These are phyloP conservation scores for Arion vulgaris DNA, from an alignment of 1,140 invertebrate genomes.

Conservation along the genomic window DNA sequence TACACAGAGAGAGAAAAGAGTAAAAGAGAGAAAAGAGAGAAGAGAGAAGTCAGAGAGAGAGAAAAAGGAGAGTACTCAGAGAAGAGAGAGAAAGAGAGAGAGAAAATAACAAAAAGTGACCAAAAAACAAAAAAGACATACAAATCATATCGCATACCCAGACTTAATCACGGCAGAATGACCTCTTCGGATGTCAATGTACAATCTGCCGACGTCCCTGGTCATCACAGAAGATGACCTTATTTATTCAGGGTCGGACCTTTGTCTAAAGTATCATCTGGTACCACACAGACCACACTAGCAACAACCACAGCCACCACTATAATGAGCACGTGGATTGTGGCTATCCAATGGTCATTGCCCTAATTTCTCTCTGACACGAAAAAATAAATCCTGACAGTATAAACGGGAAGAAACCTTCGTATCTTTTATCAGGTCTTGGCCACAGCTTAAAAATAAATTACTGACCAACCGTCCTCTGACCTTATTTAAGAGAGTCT, in stretches of 20 bases:
- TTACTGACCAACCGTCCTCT: not conserved
- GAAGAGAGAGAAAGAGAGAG: not conserved
- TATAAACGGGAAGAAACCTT: no score
- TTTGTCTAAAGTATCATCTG: not conserved
- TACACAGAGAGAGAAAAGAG: no score
- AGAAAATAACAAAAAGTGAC: not conserved
- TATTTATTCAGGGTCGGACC: not conserved
- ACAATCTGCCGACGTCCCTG: not conserved
- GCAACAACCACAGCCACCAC: not conserved
- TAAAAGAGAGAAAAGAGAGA: no score
- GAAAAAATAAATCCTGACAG: not conserved
- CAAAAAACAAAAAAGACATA: no score
- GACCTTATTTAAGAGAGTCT: not conserved
- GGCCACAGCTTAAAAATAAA: not conserved
- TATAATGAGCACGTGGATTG: not conserved
- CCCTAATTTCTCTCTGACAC: not conserved
- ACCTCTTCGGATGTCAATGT: not conserved
- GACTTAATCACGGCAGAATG: not conserved
- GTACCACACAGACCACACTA: not conserved
- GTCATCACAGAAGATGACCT: not conserved
- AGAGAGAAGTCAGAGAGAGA: no score
- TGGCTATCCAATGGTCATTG: not conserved
- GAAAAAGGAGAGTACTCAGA: no score
- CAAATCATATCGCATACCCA: not conserved
- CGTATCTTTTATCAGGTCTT: not conserved